A percentile compares a stretch with the other conserved stretches of the same genome.
Evolutionary conservation across 2,113 vertebrate genomes (phyloP).

Genomic region (Clarias macrocephalus): DNA sequence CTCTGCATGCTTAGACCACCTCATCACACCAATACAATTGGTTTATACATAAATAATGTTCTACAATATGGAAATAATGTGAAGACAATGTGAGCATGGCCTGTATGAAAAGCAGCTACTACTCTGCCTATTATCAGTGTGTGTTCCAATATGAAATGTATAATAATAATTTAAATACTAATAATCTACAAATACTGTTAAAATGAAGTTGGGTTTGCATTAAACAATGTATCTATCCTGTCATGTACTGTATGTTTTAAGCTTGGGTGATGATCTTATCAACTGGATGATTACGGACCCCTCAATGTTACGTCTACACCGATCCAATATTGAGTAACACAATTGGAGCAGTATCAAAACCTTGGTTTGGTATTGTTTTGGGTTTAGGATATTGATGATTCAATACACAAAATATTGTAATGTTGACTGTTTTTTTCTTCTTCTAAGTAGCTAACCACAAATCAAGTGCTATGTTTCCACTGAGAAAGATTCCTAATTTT

Average conservation of each 20-base stretch:
- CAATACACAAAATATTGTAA: background rate
- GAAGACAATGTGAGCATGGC: background rate
- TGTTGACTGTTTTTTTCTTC: background rate
- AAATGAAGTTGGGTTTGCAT: background rate
- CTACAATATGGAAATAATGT: background rate
- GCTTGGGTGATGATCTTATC: background rate
- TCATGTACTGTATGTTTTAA: background rate
- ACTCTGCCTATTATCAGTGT: background rate
- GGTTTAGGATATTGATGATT: background rate
- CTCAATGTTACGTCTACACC: background rate
- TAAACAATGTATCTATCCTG: background rate
- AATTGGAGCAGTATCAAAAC: background rate
- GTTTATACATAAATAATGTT: background rate
- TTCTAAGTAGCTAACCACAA: background rate
- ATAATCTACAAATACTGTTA: background rate
- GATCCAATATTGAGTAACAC: background rate
- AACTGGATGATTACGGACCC: background rate
- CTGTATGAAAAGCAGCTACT: no score
- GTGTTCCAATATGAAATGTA: constrained; percentile 12
- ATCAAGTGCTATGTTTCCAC: background rate
- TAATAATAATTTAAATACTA: constrained; percentile 1
- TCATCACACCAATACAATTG: background rate
- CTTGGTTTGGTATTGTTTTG: background rate
- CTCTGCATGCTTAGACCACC: constrained; percentile 3
- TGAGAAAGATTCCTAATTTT: background rate